Percentiles rank a stretch among this genome's conserved stretches.
These are phyloP conservation scores for Platynereis dumerilii DNA, from an alignment of 2,888 invertebrate species.

Conservation along the genomic window DNA sequence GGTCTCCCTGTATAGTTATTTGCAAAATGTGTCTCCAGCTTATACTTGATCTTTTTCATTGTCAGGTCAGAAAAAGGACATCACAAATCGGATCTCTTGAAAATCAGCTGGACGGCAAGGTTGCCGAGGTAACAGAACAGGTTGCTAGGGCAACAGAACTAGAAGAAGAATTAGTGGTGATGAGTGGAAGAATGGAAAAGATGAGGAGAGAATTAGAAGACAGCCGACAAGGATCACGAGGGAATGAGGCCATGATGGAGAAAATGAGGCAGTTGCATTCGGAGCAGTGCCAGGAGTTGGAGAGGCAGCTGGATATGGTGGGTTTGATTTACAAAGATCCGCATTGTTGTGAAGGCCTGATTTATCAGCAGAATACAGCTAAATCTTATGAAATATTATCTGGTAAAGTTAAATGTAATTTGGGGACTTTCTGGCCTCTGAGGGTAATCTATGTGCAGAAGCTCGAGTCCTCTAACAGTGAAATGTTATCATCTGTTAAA, in stretches of 20 bases:
- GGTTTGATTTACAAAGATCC: neutral
- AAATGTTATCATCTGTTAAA: too few relatives aligned
- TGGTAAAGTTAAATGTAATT: too few relatives aligned
- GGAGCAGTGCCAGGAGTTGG: slow-evolving; percentile 49
- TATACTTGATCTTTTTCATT: too few relatives aligned
- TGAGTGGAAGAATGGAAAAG: slow-evolving; percentile 35
- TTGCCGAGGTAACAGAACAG: slow-evolving; percentile 43
- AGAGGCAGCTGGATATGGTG: slow-evolving; percentile 53
- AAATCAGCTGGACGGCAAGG: slow-evolving; percentile 48
- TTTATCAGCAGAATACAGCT: too few relatives aligned
- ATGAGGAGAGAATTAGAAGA: slow-evolving; percentile 40
- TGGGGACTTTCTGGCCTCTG: too few relatives aligned
- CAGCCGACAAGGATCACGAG: slow-evolving; percentile 31
- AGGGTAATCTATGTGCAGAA: too few relatives aligned
- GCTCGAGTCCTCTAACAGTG: too few relatives aligned
- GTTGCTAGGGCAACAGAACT: slow-evolving; percentile 42
- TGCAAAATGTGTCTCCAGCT: too few relatives aligned
- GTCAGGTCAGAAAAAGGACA: slow-evolving; percentile 49
- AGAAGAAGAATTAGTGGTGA: slow-evolving; percentile 42
- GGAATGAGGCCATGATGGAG: slow-evolving; percentile 35
- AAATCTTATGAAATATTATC: too few relatives aligned
- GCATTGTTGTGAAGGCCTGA: too few relatives aligned
- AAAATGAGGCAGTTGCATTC: slow-evolving; percentile 43
- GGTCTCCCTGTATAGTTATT: too few relatives aligned
- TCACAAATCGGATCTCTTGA: slow-evolving; percentile 44